These are phyloP conservation scores for Helicoverpa zea DNA, from an alignment of 1,140 invertebrate genomes.

Conservation along the genomic window DNA sequence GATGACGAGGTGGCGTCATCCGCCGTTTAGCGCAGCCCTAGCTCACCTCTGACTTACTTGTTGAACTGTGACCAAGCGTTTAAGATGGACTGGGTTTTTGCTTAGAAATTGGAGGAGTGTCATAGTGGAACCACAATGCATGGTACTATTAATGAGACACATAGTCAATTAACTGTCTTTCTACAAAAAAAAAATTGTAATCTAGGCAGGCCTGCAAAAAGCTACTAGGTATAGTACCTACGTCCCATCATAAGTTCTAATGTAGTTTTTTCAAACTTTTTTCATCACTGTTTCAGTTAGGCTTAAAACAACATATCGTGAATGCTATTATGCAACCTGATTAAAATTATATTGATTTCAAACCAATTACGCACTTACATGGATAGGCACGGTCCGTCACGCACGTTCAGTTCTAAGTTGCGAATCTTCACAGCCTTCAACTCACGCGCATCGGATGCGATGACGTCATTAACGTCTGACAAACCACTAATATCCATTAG, in stretches of 20 bases:
- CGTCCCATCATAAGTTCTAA: too few species aligned
- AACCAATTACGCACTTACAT: not conserved
- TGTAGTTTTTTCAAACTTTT: too few species aligned
- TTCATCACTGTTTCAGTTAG: too few species aligned
- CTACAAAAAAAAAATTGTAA: too few species aligned
- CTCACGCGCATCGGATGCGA: slow-evolving; percentile 37
- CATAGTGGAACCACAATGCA: too few species aligned
- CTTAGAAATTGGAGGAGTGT: too few species aligned
- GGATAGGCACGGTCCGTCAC: not conserved
- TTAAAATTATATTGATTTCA: not conserved
- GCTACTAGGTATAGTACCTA: too few species aligned
- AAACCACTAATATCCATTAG: slow-evolving; percentile 28
- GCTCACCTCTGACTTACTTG: slow-evolving; percentile 6
- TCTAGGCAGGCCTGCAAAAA: too few species aligned
- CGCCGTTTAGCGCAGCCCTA: slow-evolving; percentile 3
- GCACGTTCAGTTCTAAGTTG: slow-evolving; percentile 44
- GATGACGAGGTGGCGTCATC: slow-evolving; percentile 53
- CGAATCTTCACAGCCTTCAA: slow-evolving; percentile 51
- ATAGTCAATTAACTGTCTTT: too few species aligned
- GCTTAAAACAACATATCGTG: too few species aligned
- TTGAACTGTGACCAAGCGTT: not conserved
- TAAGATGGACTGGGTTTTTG: not conserved
- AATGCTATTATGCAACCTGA: too few species aligned
- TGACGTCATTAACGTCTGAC: slow-evolving; percentile 51
- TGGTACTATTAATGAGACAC: too few species aligned